These are phyloP conservation scores for Drosophila neutralis DNA, from an alignment of 2,888 invertebrate species.

Conservation along the genomic window DNA sequence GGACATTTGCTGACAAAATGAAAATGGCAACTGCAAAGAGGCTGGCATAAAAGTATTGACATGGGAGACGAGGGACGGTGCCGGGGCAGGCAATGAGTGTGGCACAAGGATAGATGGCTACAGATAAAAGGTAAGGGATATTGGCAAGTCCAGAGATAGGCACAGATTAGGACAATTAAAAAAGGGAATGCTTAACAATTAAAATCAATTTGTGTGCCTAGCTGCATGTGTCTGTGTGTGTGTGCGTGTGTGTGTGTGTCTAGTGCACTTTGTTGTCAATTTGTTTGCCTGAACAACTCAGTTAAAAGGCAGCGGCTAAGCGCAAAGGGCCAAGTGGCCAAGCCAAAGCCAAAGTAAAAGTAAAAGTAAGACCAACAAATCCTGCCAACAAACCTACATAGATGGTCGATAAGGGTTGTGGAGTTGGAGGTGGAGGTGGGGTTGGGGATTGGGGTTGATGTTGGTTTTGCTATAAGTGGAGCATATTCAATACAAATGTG, in stretches of 20 bases:
- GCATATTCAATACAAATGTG: constrained; percentile 26
- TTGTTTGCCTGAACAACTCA: constrained; percentile 77
- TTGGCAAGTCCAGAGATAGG: constrained; percentile 61
- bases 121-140: constrained; percentile 66
- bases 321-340: constrained; percentile 44
- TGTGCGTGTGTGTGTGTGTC: constrained; percentile 25
- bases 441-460: neutral
- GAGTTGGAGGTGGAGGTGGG: too few species aligned
- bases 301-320: constrained; percentile 63
- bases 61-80: neutral
- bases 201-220: constrained; percentile 72
- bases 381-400: constrained; percentile 12
- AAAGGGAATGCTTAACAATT: constrained; percentile 80
- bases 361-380: constrained; percentile 50
- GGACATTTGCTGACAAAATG: constrained; percentile 77
- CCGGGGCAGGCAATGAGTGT: neutral
- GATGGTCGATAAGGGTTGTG: constrained; percentile 9
- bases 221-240: constrained; percentile 26
- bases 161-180: constrained; percentile 80
- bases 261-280: constrained; percentile 68
- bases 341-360: constrained; percentile 42
- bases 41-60: neutral
- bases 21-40: constrained; percentile 60
- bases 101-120: constrained; percentile 38
- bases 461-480: neutral